Evolutionary conservation across 2,797 vertebrate genomes (phyloP), one percentile per base, ranked within the genome.

Genomic region (Pristis pectinata): DNA sequence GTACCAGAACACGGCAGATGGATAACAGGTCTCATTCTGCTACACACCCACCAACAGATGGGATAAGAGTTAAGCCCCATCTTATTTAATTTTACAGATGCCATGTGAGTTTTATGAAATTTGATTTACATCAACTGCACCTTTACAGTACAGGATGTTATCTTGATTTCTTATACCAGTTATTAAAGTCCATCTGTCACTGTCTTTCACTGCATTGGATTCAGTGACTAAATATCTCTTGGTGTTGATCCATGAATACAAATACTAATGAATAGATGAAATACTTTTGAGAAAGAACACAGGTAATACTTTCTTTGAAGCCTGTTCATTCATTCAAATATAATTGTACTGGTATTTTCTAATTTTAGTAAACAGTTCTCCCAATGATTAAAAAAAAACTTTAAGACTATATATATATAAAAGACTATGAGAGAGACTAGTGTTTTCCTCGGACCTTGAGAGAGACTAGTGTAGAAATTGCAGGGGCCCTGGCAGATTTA

Each of bases 101-200:
- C n/a, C 9, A 41, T 22, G 61, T 91, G 64, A 67, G n/a, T 2
- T 34, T 87, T 91, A 91, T 91, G 59, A 91, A 91, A 91, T 67
- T 67, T 67, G 61, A 19, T 41, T 91, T 41, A 37, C 37, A 91
- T 91, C 59, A 67, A 67, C 24, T 67, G 59, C 2, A 67, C 64
- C 59, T 91, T 91, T 67, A 8, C 61, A 91, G 37, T 91, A 17
- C n/a, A 41, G 19, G 87, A 91, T 91, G 59, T 37, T 41, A 91
- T 91, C 87, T 91, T 64, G 34, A 64, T 64, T 91, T 67, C 8
- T 64, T 37, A 67, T 41, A 67, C 87, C 87, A 64, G 59, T 91
- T 91, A 91, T 91, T 91, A 67, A 67, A 41, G 87, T 41, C 87
- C n/a, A 91, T 91, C n/a, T 91, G 7, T 91, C 87, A 91, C 61